Evolutionary conservation across 1,140 invertebrate genomes (phyloP).

Genomic region (Capitella teleta): DNA sequence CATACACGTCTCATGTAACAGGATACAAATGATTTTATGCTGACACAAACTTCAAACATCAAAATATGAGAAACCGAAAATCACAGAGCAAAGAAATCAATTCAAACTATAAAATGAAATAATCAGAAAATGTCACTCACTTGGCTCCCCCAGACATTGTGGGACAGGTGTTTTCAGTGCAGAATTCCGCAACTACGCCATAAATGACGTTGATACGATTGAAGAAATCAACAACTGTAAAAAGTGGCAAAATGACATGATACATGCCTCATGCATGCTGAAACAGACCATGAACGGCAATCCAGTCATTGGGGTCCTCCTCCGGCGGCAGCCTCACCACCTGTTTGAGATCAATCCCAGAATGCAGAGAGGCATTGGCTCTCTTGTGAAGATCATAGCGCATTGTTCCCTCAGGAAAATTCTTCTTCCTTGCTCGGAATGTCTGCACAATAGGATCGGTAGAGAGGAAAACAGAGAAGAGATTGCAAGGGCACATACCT

Average conservation of each 20-base stretch:
- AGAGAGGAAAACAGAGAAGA: neutral
- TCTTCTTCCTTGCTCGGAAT: slow-evolving; percentile 53
- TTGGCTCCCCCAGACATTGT: slow-evolving; percentile 76
- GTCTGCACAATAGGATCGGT: slow-evolving; percentile 25
- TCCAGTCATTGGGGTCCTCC: slow-evolving; percentile 87
- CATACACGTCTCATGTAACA: too few species aligned
- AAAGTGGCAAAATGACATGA: too few species aligned
- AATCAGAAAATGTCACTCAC: slow-evolving; percentile 21
- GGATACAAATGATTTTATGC: too few species aligned
- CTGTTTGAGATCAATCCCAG: slow-evolving; percentile 78
- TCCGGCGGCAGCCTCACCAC: slow-evolving; percentile 74
- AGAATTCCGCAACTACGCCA: slow-evolving; percentile 77
- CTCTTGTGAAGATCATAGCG: slow-evolving; percentile 86
- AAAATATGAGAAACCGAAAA: too few species aligned
- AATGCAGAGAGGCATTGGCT: slow-evolving; percentile 82
- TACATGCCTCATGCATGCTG: too few species aligned
- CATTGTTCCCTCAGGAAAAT: slow-evolving; percentile 79
- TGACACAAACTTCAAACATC: too few species aligned
- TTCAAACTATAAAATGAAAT: neutral
- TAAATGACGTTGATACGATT: slow-evolving; percentile 85
- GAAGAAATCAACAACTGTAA: slow-evolving; percentile 86
- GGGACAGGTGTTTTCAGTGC: slow-evolving; percentile 73
- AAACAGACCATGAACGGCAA: slow-evolving; percentile 79
- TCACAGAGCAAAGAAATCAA: too few species aligned
- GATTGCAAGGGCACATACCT: slow-evolving; percentile 2